A percentile compares a stretch with the other conserved stretches of the same genome.
These are phyloP conservation scores for Zeuzera pyrina DNA, from an alignment of 2,888 invertebrate species.

Conservation along the genomic window DNA sequence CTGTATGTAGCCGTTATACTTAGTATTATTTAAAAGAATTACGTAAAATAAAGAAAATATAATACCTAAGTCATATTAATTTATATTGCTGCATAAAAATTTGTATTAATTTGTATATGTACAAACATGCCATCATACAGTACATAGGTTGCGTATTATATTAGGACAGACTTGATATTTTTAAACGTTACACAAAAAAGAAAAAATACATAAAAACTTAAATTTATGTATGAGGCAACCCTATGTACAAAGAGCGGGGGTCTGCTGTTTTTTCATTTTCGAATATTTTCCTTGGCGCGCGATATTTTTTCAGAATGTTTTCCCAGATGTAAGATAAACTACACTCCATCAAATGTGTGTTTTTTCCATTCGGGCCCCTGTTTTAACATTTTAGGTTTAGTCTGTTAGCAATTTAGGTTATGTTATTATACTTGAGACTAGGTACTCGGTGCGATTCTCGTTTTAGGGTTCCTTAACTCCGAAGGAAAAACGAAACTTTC, in stretches of 20 bases:
- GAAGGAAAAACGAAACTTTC: too few species aligned
- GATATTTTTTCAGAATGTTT: slow-evolving; percentile 70
- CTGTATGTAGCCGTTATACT: too few species aligned
- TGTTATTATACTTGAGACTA: too few species aligned
- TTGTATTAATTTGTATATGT: too few species aligned
- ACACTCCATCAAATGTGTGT: slow-evolving; percentile 64
- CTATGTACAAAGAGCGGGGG: slow-evolving; percentile 32
- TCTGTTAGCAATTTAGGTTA: slow-evolving; percentile 1
- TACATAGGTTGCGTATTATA: background rate
- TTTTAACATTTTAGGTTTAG: slow-evolving; percentile 12
- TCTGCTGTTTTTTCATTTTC: slow-evolving; percentile 71
- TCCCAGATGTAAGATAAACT: slow-evolving; percentile 71
- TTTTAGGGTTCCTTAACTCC: too few species aligned
- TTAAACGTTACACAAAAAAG: slow-evolving; percentile 6
- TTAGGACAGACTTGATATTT: background rate
- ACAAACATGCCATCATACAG: background rate
- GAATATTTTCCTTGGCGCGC: slow-evolving; percentile 69
- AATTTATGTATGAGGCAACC: slow-evolving; percentile 28
- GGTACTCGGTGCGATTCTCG: too few species aligned
- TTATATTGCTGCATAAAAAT: too few species aligned
- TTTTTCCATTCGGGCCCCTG: slow-evolving; percentile 38
- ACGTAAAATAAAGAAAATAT: too few species aligned
- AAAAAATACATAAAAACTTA: slow-evolving; percentile 3
- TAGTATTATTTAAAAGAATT: too few species aligned
- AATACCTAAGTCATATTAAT: too few species aligned